Percentiles rank a stretch among this genome's conserved stretches.
phyloP scores from a whole-genome alignment of 2,888 invertebrate genomes.

The Cepaea hortensis region DNA sequence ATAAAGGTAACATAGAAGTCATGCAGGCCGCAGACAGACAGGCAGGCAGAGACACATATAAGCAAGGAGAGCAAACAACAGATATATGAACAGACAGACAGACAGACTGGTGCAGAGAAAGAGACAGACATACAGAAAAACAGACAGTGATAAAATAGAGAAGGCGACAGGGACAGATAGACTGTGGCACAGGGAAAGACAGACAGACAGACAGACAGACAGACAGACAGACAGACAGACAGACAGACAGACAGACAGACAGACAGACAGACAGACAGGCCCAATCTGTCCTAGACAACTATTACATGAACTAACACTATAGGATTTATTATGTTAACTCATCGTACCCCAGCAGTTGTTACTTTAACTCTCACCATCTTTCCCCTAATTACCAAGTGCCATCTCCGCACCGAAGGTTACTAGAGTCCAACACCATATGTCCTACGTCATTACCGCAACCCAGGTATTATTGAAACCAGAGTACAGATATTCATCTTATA shows the following conservation, averaged over 20 bases:
- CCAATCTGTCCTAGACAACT: not conserved
- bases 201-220: slow-evolving; percentile 21
- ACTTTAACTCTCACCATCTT: too few relatives aligned
- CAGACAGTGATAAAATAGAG: slow-evolving; percentile 20
- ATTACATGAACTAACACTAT: too few relatives aligned
- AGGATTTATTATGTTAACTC: too few relatives aligned
- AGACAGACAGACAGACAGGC: not conserved
- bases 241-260: slow-evolving; percentile 5
- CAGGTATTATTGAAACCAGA: too few relatives aligned
- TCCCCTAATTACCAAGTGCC: too few relatives aligned
- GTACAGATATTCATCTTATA: too few relatives aligned
- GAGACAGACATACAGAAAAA: not conserved
- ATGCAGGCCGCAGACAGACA: not conserved
- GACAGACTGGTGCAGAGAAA: not conserved
- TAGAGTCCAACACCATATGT: too few relatives aligned
- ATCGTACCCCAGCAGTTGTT: too few relatives aligned
- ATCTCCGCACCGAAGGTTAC: too few relatives aligned
- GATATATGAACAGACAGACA: not conserved
- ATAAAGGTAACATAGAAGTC: not conserved
- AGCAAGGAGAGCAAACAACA: slow-evolving; percentile 20
- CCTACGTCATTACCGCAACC: too few relatives aligned
- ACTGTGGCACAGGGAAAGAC: slow-evolving; percentile 10
- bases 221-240: not conserved
- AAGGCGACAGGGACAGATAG: slow-evolving; percentile 22
- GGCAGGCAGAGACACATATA: not conserved